phyloP scores from a whole-genome alignment of 2,888 invertebrate genomes.

The Philereme transversata region DNA sequence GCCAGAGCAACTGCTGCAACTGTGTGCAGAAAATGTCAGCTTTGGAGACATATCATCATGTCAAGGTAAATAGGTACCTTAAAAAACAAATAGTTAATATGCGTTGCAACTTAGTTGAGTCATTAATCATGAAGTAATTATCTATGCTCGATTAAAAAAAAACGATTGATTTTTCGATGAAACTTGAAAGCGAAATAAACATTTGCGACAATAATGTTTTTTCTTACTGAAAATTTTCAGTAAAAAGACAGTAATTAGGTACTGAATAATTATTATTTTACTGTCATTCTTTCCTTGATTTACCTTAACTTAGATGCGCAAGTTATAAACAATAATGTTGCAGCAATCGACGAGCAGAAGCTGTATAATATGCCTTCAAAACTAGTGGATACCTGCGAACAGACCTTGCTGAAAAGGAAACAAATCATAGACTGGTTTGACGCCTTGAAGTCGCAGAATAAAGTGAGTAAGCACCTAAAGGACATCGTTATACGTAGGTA shows the following conservation, averaged over 20 bases:
- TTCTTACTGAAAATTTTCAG: no score
- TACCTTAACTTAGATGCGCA: conserved; percentile 19
- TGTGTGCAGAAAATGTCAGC: conserved; percentile 48
- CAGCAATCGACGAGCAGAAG: conserved; percentile 56
- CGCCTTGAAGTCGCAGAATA: conserved; percentile 53
- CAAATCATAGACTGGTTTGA: conserved; percentile 72
- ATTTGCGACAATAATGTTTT: no score
- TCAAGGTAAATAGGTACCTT: no score
- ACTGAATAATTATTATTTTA: background rate
- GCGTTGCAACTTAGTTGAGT: no score
- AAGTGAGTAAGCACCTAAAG: conserved; percentile 43
- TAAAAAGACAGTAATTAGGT: no score
- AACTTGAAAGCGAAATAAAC: no score
- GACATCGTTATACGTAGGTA: background rate
- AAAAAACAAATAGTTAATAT: no score
- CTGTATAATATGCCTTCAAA: conserved; percentile 63
- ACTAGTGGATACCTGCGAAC: conserved; percentile 64
- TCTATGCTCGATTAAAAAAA: no score
- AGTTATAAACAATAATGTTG: conserved; percentile 6
- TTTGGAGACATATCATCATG: background rate
- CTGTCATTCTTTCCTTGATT: background rate
- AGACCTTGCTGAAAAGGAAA: conserved; percentile 61
- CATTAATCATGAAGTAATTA: no score
- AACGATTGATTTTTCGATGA: no score
- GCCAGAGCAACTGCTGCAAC: conserved; percentile 63